A percentile compares a stretch with the other conserved stretches of the same genome.
phyloP scores from a whole-genome alignment of 2,797 vertebrate species.

The Malacoctenus gilli region DNA sequence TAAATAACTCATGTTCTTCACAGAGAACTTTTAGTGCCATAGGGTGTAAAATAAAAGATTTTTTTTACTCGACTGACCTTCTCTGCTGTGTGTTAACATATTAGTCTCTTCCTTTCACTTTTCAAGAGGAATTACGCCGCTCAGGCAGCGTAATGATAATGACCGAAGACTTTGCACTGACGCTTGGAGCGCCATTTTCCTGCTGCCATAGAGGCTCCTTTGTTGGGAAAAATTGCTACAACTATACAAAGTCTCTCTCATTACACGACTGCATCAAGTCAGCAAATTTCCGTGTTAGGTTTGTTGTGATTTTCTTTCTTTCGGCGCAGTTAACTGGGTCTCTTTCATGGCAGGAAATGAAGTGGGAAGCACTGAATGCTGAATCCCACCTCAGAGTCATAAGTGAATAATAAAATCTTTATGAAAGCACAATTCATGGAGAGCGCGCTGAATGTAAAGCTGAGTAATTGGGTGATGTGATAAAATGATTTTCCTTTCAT shows the following conservation, averaged over 20 bases:
- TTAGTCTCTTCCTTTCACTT: slow-evolving; percentile 36
- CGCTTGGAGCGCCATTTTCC: slow-evolving; percentile 12
- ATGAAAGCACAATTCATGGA: slow-evolving; percentile 3
- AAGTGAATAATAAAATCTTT: slow-evolving; percentile 18
- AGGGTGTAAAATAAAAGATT: slow-evolving; percentile 17
- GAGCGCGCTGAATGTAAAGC: neutral
- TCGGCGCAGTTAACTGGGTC: slow-evolving; percentile 13
- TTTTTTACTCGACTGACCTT: slow-evolving; percentile 14
- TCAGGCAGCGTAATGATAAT: slow-evolving; percentile 30
- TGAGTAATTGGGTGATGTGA: too few relatives aligned
- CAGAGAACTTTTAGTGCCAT: neutral
- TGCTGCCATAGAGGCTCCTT: slow-evolving; percentile 29
- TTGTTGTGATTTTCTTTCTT: slow-evolving; percentile 10
- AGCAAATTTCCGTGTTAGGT: slow-evolving; percentile 3
- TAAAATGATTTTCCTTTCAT: neutral
- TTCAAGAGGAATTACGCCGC: slow-evolving; percentile 5
- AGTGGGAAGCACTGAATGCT: slow-evolving; percentile 1
- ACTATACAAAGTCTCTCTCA: slow-evolving; percentile 14
- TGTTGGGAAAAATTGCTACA: slow-evolving; percentile 27
- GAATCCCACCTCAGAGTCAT: slow-evolving; percentile 6
- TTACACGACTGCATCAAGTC: slow-evolving; percentile 27
- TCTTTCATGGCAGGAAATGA: slow-evolving; percentile 25
- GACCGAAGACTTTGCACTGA: slow-evolving; percentile 47
- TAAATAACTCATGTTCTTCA: slow-evolving; percentile 22
- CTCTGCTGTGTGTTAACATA: slow-evolving; percentile 14